phyloP scores from a whole-genome alignment of 2,888 invertebrate genomes.

The Latrodectus hesperus region DNA sequence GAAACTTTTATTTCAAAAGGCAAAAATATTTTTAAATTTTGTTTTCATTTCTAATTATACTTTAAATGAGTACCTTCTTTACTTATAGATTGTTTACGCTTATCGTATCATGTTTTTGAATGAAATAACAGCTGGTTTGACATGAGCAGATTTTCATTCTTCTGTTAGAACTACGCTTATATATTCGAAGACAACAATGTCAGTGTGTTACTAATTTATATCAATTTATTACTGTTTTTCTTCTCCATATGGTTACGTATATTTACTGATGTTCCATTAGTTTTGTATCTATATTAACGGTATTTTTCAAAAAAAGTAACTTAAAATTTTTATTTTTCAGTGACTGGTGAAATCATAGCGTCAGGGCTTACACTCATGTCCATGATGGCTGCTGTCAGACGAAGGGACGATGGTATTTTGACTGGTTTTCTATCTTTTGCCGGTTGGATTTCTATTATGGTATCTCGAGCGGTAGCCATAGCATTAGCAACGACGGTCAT shows the following conservation, averaged over 20 bases:
- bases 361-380: conserved; percentile 70
- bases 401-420: conserved; percentile 71
- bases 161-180: no score
- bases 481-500: conserved; percentile 69
- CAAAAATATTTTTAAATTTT: no score
- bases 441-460: conserved; percentile 70
- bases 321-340: conserved; percentile 42
- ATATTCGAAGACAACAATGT: no score
- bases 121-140: no score
- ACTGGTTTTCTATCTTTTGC: conserved; percentile 68
- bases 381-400: conserved; percentile 70
- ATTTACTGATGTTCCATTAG: background rate
- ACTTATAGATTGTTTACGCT: no score
- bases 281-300: background rate
- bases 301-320: background rate
- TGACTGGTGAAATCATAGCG: conserved; percentile 69
- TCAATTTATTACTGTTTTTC: no score
- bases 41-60: no score
- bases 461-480: conserved; percentile 70
- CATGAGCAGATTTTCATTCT: no score
- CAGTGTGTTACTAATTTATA: no score
- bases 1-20: no score
- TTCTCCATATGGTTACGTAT: background rate
- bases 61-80: no score
- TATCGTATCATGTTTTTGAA: no score